Base-by-base conservation (phyloP, 2,113 vertebrate species). In the Dromas ardeola region DNA sequence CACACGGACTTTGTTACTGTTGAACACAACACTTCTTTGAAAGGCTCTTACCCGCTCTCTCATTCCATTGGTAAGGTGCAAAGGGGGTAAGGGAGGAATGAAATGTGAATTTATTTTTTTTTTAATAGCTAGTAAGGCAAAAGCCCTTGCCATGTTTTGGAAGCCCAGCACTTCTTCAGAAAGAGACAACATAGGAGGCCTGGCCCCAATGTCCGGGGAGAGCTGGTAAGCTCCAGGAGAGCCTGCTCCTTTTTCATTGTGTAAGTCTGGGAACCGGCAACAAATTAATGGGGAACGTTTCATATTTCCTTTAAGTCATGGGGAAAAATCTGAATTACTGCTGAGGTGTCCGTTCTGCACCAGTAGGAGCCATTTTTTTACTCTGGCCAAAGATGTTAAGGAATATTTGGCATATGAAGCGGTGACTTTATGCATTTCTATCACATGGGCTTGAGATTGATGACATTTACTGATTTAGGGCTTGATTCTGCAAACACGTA, bases 1-100 rank as follows among this genome's bases (percentile, higher is more conserved):
- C 40, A 55, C 26, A 21, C 2, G 8, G 40, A 52, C 13, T 7
- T 80, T 6, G 1, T 52, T 30, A 50, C 0, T 0, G 38, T 52
- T 61, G 79, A 79, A 85, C 25, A 27, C 5, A 55, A 40, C 15
- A 10, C 17, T 69, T 92, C 49, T 43, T 34, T 58, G 45, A 69
- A 27, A 47, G 23, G 43, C n/a, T 89, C 25, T 78, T 87, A 53
- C 32, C 45, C 63, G 16, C 23, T 61, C 52, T 70, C 61, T 80
- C 55, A 40, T 83, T 69, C 70, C 18, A 77, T 32, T 52, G 25
- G 30, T 42, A 76, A 45, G 53, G 30, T 61, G 53, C 32, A 77
- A 89, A 16, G 49, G 14, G 79, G 11, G 42, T 63, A 67, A 92
- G 27, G 27, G n/a, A 82, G 15, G 21, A 93, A 86, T 7, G 10